Evolutionary conservation across 2,888 invertebrate genomes (phyloP).

Genomic region (Ypsolopha sequella): DNA sequence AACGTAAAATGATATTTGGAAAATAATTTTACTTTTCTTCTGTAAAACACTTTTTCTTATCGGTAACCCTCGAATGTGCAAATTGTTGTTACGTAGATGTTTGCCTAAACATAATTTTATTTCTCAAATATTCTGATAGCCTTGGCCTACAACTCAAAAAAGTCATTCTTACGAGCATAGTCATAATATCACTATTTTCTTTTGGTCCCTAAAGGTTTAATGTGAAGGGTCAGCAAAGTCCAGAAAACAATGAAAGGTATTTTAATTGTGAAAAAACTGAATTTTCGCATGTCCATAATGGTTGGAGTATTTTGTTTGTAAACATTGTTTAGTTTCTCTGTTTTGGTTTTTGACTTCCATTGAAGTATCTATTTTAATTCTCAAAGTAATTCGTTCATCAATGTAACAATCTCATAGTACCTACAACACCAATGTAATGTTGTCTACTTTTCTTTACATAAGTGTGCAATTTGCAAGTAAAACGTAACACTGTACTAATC

Average conservation of each 20-base stretch:
- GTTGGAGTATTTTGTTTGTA: neutral
- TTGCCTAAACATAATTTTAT: too few species aligned
- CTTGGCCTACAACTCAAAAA: too few species aligned
- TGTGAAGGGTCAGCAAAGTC: too few species aligned
- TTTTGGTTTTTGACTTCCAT: neutral
- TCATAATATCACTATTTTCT: too few species aligned
- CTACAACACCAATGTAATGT: neutral
- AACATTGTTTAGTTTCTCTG: neutral
- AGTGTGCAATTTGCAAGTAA: neutral
- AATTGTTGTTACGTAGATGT: too few species aligned
- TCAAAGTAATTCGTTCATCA: neutral
- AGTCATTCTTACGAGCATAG: too few species aligned
- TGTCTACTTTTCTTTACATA: too few species aligned
- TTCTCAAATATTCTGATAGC: too few species aligned
- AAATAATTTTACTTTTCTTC: neutral
- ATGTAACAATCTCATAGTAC: neutral
- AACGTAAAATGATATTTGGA: too few species aligned
- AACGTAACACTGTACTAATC: constrained; percentile 13
- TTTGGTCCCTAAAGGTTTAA: too few species aligned
- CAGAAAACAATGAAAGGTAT: neutral
- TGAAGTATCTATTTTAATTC: too few species aligned
- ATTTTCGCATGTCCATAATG: neutral
- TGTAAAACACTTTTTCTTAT: neutral
- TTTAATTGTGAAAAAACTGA: neutral
- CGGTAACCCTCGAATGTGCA: too few species aligned